These are phyloP conservation scores for Agonum fuliginosum DNA, from an alignment of 2,888 invertebrate genomes.

Conservation along the genomic window DNA sequence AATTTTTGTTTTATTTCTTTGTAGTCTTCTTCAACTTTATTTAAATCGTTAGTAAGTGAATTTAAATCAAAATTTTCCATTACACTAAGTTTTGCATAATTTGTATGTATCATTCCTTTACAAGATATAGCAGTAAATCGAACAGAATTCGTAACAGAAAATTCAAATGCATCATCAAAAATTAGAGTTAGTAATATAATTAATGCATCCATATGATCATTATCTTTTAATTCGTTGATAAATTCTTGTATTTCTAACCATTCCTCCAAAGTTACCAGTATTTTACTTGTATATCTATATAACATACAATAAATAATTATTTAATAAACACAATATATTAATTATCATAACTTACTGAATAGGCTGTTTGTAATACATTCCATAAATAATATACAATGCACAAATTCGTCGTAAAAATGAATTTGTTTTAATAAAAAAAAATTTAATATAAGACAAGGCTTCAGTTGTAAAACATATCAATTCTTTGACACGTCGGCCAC, in stretches of 20 bases:
- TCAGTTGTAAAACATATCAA: constrained; percentile 63
- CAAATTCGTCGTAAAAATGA: constrained; percentile 67
- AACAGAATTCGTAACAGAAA: constrained; percentile 62
- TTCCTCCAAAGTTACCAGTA: constrained; percentile 67
- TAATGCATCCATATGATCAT: constrained; percentile 64
- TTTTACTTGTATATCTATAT: constrained; percentile 65
- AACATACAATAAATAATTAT: not conserved
- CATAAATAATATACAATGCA: constrained; percentile 68
- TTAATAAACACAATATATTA: constrained; percentile 50
- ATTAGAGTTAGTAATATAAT: constrained; percentile 67
- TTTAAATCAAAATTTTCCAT: not conserved
- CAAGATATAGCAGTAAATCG: constrained; percentile 64
- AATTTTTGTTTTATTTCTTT: constrained; percentile 3
- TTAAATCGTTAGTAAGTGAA: not conserved
- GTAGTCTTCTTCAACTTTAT: constrained; percentile 17
- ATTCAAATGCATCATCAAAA: constrained; percentile 66
- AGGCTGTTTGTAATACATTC: constrained; percentile 69
- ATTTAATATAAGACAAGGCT: constrained; percentile 64
- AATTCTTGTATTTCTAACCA: constrained; percentile 65
- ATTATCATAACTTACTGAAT: constrained; percentile 64
- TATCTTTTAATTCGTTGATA: constrained; percentile 63
- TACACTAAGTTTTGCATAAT: not conserved
- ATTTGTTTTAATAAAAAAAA: constrained; percentile 67
- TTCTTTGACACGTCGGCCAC: constrained; percentile 62
- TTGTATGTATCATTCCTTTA: constrained; percentile 55